Evolutionary conservation across 2,888 invertebrate species (phyloP), one percentile per base, ranked within the genome.

Genomic region (Embidobia sp.): DNA sequence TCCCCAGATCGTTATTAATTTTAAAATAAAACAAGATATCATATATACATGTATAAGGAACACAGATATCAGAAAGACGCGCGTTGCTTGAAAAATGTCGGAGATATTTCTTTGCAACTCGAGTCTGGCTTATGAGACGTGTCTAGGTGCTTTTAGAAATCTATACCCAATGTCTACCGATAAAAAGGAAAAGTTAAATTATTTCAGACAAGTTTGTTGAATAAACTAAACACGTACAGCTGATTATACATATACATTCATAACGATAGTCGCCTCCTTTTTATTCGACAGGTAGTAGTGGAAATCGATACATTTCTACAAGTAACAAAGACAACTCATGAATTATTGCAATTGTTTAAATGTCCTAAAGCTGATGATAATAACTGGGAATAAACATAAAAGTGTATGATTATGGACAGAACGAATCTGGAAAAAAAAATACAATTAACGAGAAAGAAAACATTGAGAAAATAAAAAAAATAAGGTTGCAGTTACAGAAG

Each of bases 401-500:
- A 16, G 35, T 11, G 33, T 59, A 48, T 8, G 16, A 31, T 19
- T 48, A 33, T n/a, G 3, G 29, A 46, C 11, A 19, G 15, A 48
- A 1, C 1, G 8, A 57, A 49, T 16, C 4, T 27, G 5, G 8
- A 15, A 35, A 46, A 6, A 4, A 64, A 42, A 2, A 10, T 19
- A 33, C 1, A 22, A 59, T 2, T 48, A 42, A 69, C 4, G 26
- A 22, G 29, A 27, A 66, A 44, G 8, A 19, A 55, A 46, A 49
- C 51, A 81, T 67, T 40, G 40, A 70, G 27, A 78, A 75, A 33
- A 40, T 7, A 18, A 40, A 63, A 78, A 31, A 69, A 80, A 80
- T 70, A 88, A 85, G 88, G 88, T 89, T 89, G 88, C 89, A 89
- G 88, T 89, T 88, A 86, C 88, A 87, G 88, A 76, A 81, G 80